phyloP scores from a whole-genome alignment of 2,888 invertebrate genomes.

The Macrophya annulata region DNA sequence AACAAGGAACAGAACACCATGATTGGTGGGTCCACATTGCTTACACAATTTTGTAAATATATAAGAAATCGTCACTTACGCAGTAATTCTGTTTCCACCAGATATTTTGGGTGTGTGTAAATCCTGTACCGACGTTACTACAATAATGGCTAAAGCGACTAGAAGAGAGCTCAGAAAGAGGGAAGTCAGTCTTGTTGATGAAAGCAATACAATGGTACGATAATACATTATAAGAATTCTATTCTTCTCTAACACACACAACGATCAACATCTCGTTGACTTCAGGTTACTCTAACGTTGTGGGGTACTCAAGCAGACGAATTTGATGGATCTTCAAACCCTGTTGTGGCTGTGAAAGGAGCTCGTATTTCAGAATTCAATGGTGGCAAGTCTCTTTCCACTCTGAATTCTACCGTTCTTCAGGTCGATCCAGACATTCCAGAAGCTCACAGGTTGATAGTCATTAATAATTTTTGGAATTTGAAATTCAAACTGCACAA shows the following conservation, averaged over 20 bases:
- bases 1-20: conserved; percentile 85
- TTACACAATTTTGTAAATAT: not conserved
- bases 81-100: conserved; percentile 75
- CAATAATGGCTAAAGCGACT: conserved; percentile 87
- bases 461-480: not conserved
- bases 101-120: conserved; percentile 96
- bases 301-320: conserved; percentile 96
- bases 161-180: conserved; percentile 94
- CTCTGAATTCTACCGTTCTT: conserved; percentile 83
- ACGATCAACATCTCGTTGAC: conserved; percentile 53
- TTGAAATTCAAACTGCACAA: not conserved
- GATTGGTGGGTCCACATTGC: conserved; percentile 83
- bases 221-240: not conserved
- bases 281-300: conserved; percentile 89
- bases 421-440: conserved; percentile 94
- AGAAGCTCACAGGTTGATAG: conserved; percentile 86
- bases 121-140: conserved; percentile 85
- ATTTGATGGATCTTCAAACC: conserved; percentile 89
- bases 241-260: not conserved
- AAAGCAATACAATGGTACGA: conserved; percentile 87
- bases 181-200: conserved; percentile 93
- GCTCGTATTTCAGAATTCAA: conserved; percentile 93
- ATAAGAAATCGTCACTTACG: conserved; percentile 39
- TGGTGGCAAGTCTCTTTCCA: conserved; percentile 88
- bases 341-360: conserved; percentile 93